A percentile compares a stretch with the other conserved stretches of the same genome.
phyloP scores from a whole-genome alignment of 2,888 invertebrate genomes.

The Hanleya hanleyi region DNA sequence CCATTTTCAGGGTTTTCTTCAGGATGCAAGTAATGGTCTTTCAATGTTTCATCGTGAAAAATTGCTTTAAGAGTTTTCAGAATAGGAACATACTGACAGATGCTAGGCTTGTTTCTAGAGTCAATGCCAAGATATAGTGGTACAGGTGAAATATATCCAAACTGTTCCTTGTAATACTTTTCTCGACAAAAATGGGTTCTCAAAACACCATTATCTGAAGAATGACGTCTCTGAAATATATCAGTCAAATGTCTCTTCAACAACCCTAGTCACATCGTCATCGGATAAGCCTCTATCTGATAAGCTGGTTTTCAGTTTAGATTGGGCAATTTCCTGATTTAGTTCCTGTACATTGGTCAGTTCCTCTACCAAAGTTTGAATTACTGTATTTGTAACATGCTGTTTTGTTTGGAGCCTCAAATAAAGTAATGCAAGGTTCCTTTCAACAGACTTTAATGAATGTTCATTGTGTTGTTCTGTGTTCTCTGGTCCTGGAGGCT shows the following conservation, averaged over 20 bases:
- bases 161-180: slow-evolving; percentile 1
- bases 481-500: too few relatives aligned
- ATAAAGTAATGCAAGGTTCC: slow-evolving; percentile 9
- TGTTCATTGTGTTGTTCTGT: too few relatives aligned
- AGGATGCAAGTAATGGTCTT: not conserved
- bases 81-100: slow-evolving; percentile 18
- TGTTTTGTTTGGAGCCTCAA: slow-evolving; percentile 18
- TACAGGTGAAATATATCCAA: slow-evolving; percentile 10
- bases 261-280: not conserved
- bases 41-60: not conserved
- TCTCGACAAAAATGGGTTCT: not conserved
- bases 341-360: slow-evolving; percentile 6
- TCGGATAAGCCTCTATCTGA: not conserved
- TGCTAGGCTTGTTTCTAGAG: not conserved
- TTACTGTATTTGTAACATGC: slow-evolving; percentile 1
- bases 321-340: slow-evolving; percentile 1
- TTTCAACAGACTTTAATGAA: not conserved
- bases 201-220: not conserved
- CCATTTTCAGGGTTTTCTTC: not conserved
- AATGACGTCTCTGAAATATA: not conserved
- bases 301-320: not conserved
- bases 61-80: not conserved
- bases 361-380: slow-evolving; percentile 10
- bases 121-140: slow-evolving; percentile 12
- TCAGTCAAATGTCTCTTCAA: not conserved